Percentiles rank a stretch among this genome's conserved stretches.
phyloP scores from a whole-genome alignment of 2,797 vertebrate genomes.

The Leptodactylus fallax region DNA sequence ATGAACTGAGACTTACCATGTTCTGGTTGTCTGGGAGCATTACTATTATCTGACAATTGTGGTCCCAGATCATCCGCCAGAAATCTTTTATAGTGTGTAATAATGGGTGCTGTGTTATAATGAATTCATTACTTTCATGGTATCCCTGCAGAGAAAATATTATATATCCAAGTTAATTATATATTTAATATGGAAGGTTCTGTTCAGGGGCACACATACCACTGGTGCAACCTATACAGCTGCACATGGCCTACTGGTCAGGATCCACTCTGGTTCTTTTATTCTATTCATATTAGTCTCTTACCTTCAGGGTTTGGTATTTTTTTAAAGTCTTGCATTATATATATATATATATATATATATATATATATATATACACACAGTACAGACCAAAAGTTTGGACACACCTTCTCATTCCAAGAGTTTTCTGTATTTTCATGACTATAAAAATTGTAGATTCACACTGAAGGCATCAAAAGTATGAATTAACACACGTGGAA shows the following conservation, averaged over 20 bases:
- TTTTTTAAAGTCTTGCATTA: too few relatives aligned
- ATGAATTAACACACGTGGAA: too few relatives aligned
- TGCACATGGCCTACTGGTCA: too few relatives aligned
- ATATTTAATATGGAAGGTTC: background rate
- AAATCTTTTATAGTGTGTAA: constrained; percentile 91
- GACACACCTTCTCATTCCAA: too few relatives aligned
- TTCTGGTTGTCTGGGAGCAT: constrained; percentile 86
- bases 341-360: too few relatives aligned
- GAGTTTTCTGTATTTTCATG: too few relatives aligned
- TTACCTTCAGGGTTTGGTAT: background rate
- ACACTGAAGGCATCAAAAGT: too few relatives aligned
- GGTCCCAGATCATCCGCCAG: constrained; percentile 98
- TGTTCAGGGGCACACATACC: background rate
- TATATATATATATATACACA: too few relatives aligned
- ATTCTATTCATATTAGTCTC: background rate
- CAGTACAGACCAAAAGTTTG: too few relatives aligned
- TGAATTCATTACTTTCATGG: constrained; percentile 89
- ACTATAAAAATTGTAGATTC: too few relatives aligned
- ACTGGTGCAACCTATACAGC: background rate
- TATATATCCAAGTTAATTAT: background rate
- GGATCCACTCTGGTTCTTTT: too few relatives aligned
- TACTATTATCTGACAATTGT: constrained; percentile 88
- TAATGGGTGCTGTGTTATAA: constrained; percentile 93
- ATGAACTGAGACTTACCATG: constrained; percentile 76
- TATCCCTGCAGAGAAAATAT: constrained; percentile 84